Evolutionary conservation across 2,113 vertebrate species (phyloP).

Genomic region (Pontoporia blainvillei): DNA sequence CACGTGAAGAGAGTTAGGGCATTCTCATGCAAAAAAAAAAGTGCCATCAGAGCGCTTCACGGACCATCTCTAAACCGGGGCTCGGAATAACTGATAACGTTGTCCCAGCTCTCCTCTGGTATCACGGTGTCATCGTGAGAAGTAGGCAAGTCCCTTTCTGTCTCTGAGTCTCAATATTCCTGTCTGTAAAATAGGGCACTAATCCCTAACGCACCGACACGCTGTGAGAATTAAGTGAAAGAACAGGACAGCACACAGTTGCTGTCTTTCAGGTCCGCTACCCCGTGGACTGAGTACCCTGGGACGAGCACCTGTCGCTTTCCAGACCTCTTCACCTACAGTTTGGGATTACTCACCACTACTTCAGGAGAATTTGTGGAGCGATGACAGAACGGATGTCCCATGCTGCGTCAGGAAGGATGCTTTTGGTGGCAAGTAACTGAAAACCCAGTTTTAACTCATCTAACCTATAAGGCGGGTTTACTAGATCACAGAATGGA

Average conservation of each 20-base stretch:
- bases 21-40: neutral
- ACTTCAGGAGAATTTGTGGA: neutral
- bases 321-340: neutral
- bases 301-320: neutral
- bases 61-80: neutral
- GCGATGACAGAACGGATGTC: neutral
- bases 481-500: neutral
- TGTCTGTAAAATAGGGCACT: neutral
- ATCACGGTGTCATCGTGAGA: neutral
- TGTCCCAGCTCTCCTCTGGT: no score
- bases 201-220: neutral
- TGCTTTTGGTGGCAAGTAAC: neutral
- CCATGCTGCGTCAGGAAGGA: neutral
- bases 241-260: no score
- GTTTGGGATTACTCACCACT: no score
- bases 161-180: neutral
- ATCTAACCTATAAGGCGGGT: no score
- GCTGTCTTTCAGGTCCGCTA: neutral
- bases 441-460: neutral
- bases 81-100: accelerated
- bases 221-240: neutral
- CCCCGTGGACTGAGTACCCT: accelerated
- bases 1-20: neutral
- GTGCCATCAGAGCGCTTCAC: neutral
- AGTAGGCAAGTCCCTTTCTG: neutral